Evolutionary conservation across 2,797 vertebrate genomes (phyloP), one percentile per base, ranked within the genome.

Genomic region (Oryzias sinensis): DNA sequence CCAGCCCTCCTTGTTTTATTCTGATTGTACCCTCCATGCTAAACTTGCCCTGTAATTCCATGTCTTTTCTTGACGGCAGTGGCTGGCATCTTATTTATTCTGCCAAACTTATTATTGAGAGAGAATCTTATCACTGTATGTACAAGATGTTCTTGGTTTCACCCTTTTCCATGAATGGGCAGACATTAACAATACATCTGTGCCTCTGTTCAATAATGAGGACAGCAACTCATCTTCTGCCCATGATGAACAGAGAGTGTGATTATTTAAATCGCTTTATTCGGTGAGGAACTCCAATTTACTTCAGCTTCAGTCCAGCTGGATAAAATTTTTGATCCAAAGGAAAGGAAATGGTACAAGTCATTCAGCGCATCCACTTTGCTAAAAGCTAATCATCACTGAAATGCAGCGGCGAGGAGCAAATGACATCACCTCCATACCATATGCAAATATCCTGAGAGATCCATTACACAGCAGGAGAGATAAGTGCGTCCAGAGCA

Each of bases 401-500:
- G 69, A 85, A 83, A 84, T 73, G 65, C 68, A 59, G 74, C 70
- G 66, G 69, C 60, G 62, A 71, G 65, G 68, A 80, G 76, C 68
- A 70, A 52, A 75, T 75, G 77, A 80, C 84, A 76, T 82, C 80
- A 82, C 71, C 74, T 71, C 70, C 80, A 83, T 84, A 81, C 62
- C 68, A 66, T 79, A 88, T 88, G 87, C 82, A 86, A 89, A 89
- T 88, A 74, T 70, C 49, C 67, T 50, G 70, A 4, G 59, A 74
- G 70, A 85, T 87, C 79, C 87, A 90, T 90, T 89, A 83, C 82
- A 63, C 66, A 72, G 79, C 68, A 73, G 65, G 54, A 55, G 73
- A 83, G 82, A 84, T 80, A 68, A 87, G 83, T 74, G 59, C 75
- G 84, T 86, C 83, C 87, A 85, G 83, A 85, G 78, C 73, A 16